A percentile compares a stretch with the other conserved stretches of the same genome.
These are phyloP conservation scores for Pelobates cultripes DNA, from an alignment of 2,797 vertebrate species.

Conservation along the genomic window DNA sequence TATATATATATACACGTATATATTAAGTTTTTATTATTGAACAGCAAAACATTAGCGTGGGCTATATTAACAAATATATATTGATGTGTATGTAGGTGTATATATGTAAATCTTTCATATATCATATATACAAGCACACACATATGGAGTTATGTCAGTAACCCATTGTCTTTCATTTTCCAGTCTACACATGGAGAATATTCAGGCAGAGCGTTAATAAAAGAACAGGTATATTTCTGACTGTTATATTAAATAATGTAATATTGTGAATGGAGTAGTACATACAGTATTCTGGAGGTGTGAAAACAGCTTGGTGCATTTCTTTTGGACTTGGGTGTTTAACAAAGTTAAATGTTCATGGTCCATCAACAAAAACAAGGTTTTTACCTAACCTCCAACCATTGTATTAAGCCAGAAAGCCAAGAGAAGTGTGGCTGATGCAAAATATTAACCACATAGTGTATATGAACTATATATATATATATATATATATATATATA, in stretches of 20 bases:
- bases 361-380: neutral
- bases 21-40: slow-evolving; percentile 23
- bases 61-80: slow-evolving; percentile 18
- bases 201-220: neutral
- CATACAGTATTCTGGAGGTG: neutral
- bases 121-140: neutral
- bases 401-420: slow-evolving; percentile 4
- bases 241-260: neutral
- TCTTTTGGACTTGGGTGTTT: neutral
- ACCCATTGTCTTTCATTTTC: slow-evolving; percentile 2
- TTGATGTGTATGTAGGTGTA: slow-evolving; percentile 11
- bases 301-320: neutral
- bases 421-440: neutral
- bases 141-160: neutral
- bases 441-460: neutral
- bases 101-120: neutral
- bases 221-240: neutral
- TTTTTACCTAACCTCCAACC: slow-evolving; percentile 13
- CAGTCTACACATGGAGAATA: neutral
- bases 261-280: slow-evolving; percentile 4
- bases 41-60: slow-evolving; percentile 27
- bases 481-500: neutral
- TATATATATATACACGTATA: slow-evolving; percentile 52
- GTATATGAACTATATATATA: neutral
- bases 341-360: neutral